Percentiles rank a stretch among this genome's conserved stretches.
Evolutionary conservation across 1,140 invertebrate genomes (phyloP).

Genomic region (Solenopsis invicta): DNA sequence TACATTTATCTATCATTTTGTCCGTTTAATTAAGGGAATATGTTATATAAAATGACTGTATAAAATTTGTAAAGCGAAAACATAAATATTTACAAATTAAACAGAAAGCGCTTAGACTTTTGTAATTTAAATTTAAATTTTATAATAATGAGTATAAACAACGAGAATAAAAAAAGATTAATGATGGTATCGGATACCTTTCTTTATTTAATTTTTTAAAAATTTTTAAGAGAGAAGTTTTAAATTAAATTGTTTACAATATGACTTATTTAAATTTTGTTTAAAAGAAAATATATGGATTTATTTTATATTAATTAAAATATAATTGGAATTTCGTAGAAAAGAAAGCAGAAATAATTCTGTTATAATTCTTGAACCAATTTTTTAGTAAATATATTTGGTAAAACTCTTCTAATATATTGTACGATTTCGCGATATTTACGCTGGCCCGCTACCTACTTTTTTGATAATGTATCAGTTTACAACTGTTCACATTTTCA

Average conservation of each 20-base stretch:
- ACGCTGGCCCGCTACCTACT: background rate
- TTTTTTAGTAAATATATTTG: background rate
- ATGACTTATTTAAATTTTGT: background rate
- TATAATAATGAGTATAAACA: no score
- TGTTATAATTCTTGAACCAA: background rate
- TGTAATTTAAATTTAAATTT: background rate
- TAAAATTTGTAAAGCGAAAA: background rate
- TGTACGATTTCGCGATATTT: background rate
- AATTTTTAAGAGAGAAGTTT: conserved; percentile 10
- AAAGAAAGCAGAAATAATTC: conserved; percentile 3
- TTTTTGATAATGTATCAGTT: background rate
- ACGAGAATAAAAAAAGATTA: no score
- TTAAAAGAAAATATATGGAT: background rate
- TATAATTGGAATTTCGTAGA: background rate
- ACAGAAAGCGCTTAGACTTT: background rate
- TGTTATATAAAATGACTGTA: background rate
- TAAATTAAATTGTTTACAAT: background rate
- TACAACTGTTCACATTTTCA: background rate
- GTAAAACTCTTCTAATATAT: background rate
- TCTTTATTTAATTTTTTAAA: background rate
- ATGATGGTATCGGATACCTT: no score
- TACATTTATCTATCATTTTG: background rate
- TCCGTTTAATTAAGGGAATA: background rate
- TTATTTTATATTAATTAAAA: conserved; percentile 34
- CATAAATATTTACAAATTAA: background rate